Base-by-base conservation (phyloP, 2,888 invertebrate species). In the Petrolisthes manimaculis region DNA sequence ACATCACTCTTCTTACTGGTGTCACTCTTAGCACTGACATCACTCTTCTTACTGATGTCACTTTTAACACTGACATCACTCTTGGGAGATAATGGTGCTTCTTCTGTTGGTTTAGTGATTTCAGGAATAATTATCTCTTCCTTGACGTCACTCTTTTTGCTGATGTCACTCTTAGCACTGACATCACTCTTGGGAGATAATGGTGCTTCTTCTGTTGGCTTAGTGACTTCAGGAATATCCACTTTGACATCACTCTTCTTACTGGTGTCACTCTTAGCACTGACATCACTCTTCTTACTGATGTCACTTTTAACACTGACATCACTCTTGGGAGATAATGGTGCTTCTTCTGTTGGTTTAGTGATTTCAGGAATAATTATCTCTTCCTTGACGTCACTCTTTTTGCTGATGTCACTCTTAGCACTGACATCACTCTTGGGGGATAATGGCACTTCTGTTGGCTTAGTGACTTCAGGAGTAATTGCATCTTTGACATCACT, bases 391-490 rank as follows among this genome's bases (percentile, higher is more conserved):
- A 5, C 79, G 1, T 71, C n/a, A 71, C 71, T 71, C n/a, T 18
- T n/a, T 0, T n/a, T 61, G 61, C 74, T 74, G 53, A 55, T 55
- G n/a, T 53, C 55, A 21, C 21, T 21, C 53, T 55, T 81, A 37
- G 55, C 21, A 51, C 53, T 53, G 82, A 83, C 69, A 69, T 85
- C 85, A 85, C 85, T 85, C 74, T 74, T 81, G 8, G 86, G 86
- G 12, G 86, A 81, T 1, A 86, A 12, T 71, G 79, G 86, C n/a
- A 21, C 74, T 53, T n/a, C 37, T 81, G 18, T 56, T 37, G 53
- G 37, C 18, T 81, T 18, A 8, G 81, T n/a, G 9, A 81, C 81
- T n/a, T 83, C 83, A 83, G 69, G 14, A 12, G 54, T 37, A 56
- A 56, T 51, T 51, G 77, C 67, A 56, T 84, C 54, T 37, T 12